Evolutionary conservation across 2,888 invertebrate species (phyloP).

Genomic region (Pegoplata infirma): DNA sequence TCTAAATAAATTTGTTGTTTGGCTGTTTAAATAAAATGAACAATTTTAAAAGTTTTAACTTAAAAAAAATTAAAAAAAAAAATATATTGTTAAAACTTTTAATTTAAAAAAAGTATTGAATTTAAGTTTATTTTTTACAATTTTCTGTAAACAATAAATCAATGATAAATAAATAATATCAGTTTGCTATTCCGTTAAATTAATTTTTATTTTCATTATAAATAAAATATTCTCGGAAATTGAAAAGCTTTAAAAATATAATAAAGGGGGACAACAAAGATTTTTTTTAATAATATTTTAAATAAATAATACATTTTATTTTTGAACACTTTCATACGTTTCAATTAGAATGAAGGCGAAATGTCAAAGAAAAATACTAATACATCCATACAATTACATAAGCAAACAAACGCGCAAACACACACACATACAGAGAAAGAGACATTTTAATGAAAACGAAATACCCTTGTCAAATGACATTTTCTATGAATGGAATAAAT

Average conservation of each 20-base stretch:
- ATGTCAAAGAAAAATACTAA: conserved; percentile 11
- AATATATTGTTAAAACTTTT: too few species aligned
- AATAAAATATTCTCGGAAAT: too few species aligned
- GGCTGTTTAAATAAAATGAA: too few species aligned
- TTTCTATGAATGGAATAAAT: not conserved
- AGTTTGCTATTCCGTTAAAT: too few species aligned
- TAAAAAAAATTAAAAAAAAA: too few species aligned
- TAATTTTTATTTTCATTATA: too few species aligned
- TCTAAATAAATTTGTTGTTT: too few species aligned
- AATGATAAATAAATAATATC: too few species aligned
- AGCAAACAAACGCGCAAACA: not conserved
- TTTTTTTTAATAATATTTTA: not conserved
- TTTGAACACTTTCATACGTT: conserved; percentile 14
- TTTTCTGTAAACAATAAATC: too few species aligned
- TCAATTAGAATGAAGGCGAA: conserved; percentile 9
- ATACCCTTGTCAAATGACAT: not conserved
- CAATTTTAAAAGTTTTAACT: too few species aligned
- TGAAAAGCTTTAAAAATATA: not conserved
- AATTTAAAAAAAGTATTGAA: too few species aligned
- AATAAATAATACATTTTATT: conserved; percentile 5
- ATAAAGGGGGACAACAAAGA: not conserved
- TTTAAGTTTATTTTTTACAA: too few species aligned
- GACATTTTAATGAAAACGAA: not conserved
- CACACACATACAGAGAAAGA: not conserved
- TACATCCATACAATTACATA: not conserved